Evolutionary conservation across 2,113 vertebrate genomes (phyloP).

Genomic region (pig (Sus scrofa)): DNA sequence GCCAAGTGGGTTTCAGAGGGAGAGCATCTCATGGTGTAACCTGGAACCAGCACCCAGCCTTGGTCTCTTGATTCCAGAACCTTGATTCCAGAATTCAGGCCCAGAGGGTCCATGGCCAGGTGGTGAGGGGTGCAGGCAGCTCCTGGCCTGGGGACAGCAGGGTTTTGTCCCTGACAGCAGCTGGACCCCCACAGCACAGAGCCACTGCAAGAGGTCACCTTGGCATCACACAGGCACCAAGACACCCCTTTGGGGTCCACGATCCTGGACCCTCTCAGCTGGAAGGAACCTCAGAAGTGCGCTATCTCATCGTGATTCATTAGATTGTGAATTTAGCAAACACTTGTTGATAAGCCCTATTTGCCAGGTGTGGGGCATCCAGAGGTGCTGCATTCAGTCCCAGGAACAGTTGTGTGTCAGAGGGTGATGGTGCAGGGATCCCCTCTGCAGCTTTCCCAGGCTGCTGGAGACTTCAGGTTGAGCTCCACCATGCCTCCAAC

Average conservation of each 20-base stretch:
- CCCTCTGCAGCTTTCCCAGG: no score
- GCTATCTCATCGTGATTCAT: background rate
- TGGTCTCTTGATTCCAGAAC: background rate
- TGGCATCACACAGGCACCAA: background rate
- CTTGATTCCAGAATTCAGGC: background rate
- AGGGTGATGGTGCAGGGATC: no score
- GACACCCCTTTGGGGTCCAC: background rate
- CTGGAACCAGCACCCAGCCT: background rate
- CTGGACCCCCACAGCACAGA: background rate
- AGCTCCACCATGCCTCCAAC: background rate
- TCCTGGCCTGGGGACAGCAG: background rate
- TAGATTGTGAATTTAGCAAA: background rate
- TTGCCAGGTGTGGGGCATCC: background rate
- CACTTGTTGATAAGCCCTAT: background rate
- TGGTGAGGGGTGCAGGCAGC: background rate
- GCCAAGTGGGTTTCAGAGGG: background rate
- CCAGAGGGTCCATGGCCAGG: no score
- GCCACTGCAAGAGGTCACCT: background rate
- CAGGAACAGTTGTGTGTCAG: background rate
- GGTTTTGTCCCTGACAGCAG: background rate
- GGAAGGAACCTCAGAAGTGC: background rate
- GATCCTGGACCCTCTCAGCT: background rate
- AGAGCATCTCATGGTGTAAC: background rate
- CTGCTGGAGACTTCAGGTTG: background rate
- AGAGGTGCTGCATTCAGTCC: background rate